Conservation (phyloP, 2,888 invertebrate genomes). For the Oegoconia quadripuncta region DNA sequence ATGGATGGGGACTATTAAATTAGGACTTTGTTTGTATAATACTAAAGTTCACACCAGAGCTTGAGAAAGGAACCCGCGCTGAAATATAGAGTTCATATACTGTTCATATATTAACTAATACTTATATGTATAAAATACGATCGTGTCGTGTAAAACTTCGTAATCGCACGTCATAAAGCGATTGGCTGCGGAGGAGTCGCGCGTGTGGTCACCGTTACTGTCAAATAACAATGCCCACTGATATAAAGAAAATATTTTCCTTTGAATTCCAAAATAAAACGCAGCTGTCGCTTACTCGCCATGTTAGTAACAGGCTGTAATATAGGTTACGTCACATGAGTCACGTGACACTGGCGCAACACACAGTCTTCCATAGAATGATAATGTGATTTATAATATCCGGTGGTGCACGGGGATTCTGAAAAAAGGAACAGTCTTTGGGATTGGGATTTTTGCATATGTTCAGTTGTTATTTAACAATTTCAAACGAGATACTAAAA, state of each 20-base stretch:
- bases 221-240: conserved; percentile 70
- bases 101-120: conserved; percentile 5
- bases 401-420: conserved; percentile 9
- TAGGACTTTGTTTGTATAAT: no score
- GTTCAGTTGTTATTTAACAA: no score
- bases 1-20: no score
- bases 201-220: conserved; percentile 73
- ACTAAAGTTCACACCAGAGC: no score
- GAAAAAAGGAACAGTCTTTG: background rate
- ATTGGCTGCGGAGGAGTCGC: conserved; percentile 43
- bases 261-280: conserved; percentile 70
- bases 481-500: no score
- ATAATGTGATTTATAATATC: conserved; percentile 46
- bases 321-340: conserved; percentile 8
- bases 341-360: conserved; percentile 6
- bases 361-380: conserved; percentile 45
- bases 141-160: conserved; percentile 49
- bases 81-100: no score
- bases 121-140: conserved; percentile 14
- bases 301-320: background rate
- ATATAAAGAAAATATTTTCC: conserved; percentile 79
- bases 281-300: conserved; percentile 20
- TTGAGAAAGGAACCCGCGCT: no score
- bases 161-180: conserved; percentile 48
- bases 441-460: no score